These are phyloP conservation scores for Dasypolia templi DNA, from an alignment of 2,888 invertebrate genomes.

Conservation along the genomic window DNA sequence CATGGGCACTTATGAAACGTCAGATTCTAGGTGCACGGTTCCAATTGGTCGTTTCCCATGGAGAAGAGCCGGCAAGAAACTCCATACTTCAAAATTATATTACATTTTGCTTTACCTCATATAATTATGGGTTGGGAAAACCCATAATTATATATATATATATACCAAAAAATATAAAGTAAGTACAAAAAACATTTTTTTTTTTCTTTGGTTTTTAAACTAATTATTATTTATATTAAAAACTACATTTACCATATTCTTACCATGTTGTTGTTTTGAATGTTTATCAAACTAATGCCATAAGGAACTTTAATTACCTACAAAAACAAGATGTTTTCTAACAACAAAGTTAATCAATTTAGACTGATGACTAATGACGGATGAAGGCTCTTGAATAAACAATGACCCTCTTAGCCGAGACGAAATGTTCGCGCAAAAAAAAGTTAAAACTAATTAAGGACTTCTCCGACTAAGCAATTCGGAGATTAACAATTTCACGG, in stretches of 20 bases:
- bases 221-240: background rate
- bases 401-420: slow-evolving; percentile 53
- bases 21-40: too few species aligned
- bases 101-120: background rate
- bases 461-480: slow-evolving; percentile 21
- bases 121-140: background rate
- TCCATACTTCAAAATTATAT: background rate
- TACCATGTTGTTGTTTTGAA: slow-evolving; percentile 2
- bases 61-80: too few species aligned
- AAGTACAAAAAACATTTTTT: background rate
- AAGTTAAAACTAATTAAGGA: slow-evolving; percentile 48
- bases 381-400: slow-evolving; percentile 48
- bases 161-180: background rate
- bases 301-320: background rate
- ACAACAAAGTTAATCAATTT: slow-evolving; percentile 21
- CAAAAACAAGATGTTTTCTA: slow-evolving; percentile 21
- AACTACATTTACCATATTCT: background rate
- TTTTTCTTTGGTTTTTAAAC: background rate
- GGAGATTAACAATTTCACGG: slow-evolving; percentile 54
- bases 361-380: slow-evolving; percentile 46
- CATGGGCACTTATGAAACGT: too few species aligned
- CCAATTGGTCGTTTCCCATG: too few species aligned
- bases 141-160: too few species aligned
- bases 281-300: background rate
- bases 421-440: slow-evolving; percentile 43